phyloP scores from a whole-genome alignment of 2,888 invertebrate species.

The Ormyrus labotus region DNA sequence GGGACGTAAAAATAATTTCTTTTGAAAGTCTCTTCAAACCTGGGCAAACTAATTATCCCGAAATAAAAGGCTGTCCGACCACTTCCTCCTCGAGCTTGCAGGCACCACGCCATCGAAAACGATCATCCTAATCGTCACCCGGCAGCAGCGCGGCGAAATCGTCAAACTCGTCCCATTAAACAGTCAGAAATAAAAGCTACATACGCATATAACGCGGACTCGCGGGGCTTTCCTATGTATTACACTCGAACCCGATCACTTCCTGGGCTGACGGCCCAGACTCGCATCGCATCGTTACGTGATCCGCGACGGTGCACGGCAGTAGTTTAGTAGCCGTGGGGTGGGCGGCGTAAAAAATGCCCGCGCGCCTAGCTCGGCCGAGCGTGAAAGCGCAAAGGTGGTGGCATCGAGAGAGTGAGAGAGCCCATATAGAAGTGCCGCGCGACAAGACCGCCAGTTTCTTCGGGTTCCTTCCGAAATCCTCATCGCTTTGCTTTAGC shows the following conservation, averaged over 20 bases:
- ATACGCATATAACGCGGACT: too few species aligned
- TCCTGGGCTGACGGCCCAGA: constrained; percentile 62
- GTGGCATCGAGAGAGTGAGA: constrained; percentile 58
- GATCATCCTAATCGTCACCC: too few species aligned
- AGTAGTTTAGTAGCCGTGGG: not conserved
- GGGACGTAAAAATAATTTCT: too few species aligned
- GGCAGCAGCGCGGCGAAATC: too few species aligned
- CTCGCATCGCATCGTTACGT: constrained; percentile 60
- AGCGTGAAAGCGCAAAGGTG: constrained; percentile 67
- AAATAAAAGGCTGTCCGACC: too few species aligned
- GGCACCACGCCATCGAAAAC: too few species aligned
- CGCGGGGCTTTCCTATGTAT: too few species aligned
- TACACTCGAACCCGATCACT: constrained; percentile 62
- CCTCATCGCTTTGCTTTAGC: constrained; percentile 58
- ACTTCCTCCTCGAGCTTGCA: too few species aligned
- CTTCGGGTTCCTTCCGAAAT: constrained; percentile 65
- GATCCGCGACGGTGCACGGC: constrained; percentile 42
- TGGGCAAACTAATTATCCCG: too few species aligned
- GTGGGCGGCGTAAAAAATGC: constrained; percentile 29
- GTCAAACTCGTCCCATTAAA: too few species aligned
- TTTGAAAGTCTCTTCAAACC: too few species aligned
- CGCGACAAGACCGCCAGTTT: constrained; percentile 69
- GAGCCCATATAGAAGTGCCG: constrained; percentile 73
- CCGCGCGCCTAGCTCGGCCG: constrained; percentile 21
- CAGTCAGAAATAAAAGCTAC: too few species aligned